Evolutionary conservation across 2,888 invertebrate genomes (phyloP), one percentile per base, ranked within the genome.

Genomic region (Drosophila conformis): DNA sequence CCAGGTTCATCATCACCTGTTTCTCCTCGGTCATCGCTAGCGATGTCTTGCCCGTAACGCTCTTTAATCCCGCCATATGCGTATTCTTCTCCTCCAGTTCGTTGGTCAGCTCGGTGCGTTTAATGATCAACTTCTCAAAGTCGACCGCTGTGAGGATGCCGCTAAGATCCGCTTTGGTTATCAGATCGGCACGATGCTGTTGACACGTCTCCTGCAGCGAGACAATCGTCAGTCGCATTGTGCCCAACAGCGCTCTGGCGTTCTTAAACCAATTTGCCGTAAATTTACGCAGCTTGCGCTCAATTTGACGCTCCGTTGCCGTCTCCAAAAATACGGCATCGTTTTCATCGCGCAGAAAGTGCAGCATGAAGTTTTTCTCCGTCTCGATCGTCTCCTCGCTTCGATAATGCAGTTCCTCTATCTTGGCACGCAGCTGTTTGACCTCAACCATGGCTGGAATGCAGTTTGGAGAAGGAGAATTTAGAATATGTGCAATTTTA

Each of bases 121-220:
- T 94, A 49, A 95, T 95, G 54, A 93, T 92, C 58, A 95, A 76
- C 82, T 94, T 94, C 68, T 95, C 94, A 78, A 95, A 95, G 85
- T 95, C 95, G 5, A 95, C 93, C 0, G 94, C 93, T 48, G 94
- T 94, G 15, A 95, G 90, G 38, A 93, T 93, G 65, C 94, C 94
- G 6, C 94, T 94, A 0, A 95, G 87, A 82, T 95, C 94, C 53
- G 94, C 92, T 60, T 94, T 94, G 11, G 90, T 92, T 5, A 91
- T 82, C 2, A 93, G 63, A 69, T 91, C 87, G 0, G 83, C 89
- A 10, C 91, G 91, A 65, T 92, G 87, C 63, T 94, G 93, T 21
- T 92, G 89, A 13, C 94, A 92, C 46, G 93, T 93, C 48, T 93
- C 91, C 58, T 93, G 93, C 4, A 94, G 83, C 1, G 94, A 93